Evolutionary conservation across 2,797 vertebrate species (phyloP).

Genomic region (Phrynocephalus vlangalii): DNA sequence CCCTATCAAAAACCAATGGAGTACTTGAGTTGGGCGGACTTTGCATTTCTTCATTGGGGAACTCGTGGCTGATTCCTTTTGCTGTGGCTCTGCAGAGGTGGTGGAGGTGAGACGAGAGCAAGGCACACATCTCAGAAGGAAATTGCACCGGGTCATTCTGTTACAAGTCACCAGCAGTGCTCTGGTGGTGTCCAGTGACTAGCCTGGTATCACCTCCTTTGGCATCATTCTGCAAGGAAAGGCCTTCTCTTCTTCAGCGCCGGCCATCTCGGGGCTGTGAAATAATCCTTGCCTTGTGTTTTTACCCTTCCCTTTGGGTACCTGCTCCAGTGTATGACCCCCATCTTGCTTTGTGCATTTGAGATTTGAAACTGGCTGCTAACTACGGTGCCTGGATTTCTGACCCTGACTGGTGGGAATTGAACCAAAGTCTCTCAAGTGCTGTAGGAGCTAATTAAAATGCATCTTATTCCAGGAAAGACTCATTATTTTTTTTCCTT

Average conservation of each 20-base stretch:
- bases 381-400: conserved; percentile 79
- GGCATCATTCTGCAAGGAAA: conserved; percentile 55
- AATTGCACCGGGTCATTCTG: too few relatives aligned
- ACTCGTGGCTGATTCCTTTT: neutral
- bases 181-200: neutral
- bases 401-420: conserved; percentile 82
- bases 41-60: neutral
- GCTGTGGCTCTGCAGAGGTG: neutral
- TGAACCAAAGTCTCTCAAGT: conserved; percentile 80
- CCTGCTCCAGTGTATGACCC: conserved; percentile 75
- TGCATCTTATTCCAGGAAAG: conserved; percentile 81
- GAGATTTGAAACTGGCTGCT: conserved; percentile 79
- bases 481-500: conserved; percentile 69
- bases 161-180: neutral
- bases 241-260: conserved; percentile 62
- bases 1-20: neutral
- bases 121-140: neutral
- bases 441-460: conserved; percentile 82
- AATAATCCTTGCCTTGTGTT: conserved; percentile 74
- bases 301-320: conserved; percentile 75
- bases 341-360: conserved; percentile 72
- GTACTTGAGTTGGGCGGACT: too few relatives aligned
- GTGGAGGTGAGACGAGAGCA: neutral
- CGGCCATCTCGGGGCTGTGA: conserved; percentile 63
- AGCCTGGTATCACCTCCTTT: conserved; percentile 25